Conservation (phyloP, 2,113 vertebrate species). For the Perca fluviatilis region DNA sequence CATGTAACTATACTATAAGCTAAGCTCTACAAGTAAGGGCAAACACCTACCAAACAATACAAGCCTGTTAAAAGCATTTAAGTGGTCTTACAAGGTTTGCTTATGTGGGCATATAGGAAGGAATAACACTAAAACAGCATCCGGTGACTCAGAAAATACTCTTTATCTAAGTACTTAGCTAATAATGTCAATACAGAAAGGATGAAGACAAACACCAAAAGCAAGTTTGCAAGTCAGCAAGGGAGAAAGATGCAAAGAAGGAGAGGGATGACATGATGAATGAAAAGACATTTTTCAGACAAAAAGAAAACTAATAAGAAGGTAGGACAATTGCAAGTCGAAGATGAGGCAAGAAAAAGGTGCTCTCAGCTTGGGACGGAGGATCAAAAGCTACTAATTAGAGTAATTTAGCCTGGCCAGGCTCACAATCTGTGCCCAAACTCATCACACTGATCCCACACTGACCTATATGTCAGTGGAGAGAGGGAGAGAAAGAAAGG, state of each 20-base stretch:
- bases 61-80: constrained; percentile 37
- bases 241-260: not conserved
- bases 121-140: constrained; percentile 42
- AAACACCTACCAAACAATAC: constrained; percentile 3
- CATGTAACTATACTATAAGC: constrained; percentile 26
- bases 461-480: constrained; percentile 20
- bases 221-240: constrained; percentile 19
- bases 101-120: constrained; percentile 29
- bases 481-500: not conserved
- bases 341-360: not conserved
- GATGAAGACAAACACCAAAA: not conserved
- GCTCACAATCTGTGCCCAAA: constrained; percentile 18
- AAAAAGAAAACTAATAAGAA: not conserved
- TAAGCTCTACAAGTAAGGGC: constrained; percentile 12
- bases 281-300: not conserved
- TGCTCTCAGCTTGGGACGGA: constrained; percentile 14
- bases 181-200: constrained; percentile 39
- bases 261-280: not conserved
- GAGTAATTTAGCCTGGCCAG: constrained; percentile 21
- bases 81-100: constrained; percentile 41
- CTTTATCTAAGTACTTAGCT: constrained; percentile 49
- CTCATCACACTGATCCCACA: constrained; percentile 39
- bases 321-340: not conserved
- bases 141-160: constrained; percentile 41
- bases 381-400: constrained; percentile 53